phyloP scores from a whole-genome alignment of 2,113 vertebrate genomes.

The Grus americana region DNA sequence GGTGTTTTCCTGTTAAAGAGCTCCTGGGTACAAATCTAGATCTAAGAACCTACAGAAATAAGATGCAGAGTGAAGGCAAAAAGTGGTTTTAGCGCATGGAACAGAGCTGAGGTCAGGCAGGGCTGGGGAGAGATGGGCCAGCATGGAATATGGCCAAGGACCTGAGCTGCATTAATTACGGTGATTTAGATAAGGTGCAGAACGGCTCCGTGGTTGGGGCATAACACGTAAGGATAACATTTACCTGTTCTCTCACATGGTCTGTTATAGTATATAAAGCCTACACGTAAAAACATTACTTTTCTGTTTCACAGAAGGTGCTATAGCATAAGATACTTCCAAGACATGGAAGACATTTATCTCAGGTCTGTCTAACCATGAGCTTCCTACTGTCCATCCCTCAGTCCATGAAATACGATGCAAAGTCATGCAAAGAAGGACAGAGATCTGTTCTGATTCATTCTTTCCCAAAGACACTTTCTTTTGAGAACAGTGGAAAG shows the following conservation, averaged over 20 bases:
- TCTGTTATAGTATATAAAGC: accelerated
- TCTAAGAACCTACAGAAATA: background rate
- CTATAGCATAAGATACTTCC: background rate
- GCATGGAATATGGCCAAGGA: background rate
- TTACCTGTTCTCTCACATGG: background rate
- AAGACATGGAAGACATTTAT: background rate
- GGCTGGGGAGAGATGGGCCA: background rate
- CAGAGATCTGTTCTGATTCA: slow-evolving; percentile 72
- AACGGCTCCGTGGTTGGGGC: accelerated
- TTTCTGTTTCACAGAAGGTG: background rate
- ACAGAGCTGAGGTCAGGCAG: background rate
- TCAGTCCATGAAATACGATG: background rate
- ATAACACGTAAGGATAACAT: background rate
- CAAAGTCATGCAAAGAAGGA: slow-evolving; percentile 18
- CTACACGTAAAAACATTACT: background rate
- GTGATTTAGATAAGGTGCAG: background rate
- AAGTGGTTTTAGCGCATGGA: background rate
- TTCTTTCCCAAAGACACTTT: slow-evolving; percentile 76
- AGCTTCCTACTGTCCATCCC: background rate
- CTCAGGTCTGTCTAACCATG: background rate
- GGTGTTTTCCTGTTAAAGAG: background rate
- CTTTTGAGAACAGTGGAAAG: slow-evolving; percentile 72
- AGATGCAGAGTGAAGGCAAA: background rate
- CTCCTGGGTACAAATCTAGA: background rate
- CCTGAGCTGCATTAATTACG: accelerated